Base-by-base conservation (phyloP, 1,140 invertebrate genomes). In the Orius insidiosus region DNA sequence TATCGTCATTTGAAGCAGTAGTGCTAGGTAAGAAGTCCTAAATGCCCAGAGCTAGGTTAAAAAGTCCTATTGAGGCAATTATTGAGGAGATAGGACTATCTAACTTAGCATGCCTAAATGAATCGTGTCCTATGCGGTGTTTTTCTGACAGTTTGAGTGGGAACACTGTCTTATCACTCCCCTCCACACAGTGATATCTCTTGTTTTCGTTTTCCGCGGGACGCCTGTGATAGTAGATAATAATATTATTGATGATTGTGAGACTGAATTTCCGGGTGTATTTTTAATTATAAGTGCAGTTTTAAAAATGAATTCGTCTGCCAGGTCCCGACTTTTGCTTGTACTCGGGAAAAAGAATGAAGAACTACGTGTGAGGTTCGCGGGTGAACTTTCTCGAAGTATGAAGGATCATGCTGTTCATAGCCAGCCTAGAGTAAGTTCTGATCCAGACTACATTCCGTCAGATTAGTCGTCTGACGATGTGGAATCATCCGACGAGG, bases 291-390 rank as follows among this genome's bases (percentile, higher is more conserved):
- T 7, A 10, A 14, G 36, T 7, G 11, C 6, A 11, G 13, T 11
- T 38, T 13, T 5, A 11, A 13, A 5, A 5, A 10, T 11, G 32
- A 38, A n/a, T n/a, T n/a, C n/a, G n/a, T n/a, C 5, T 6, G 36
- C 6, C 15, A 6, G 11, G 36, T 38, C 36, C 10, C 5, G 10
- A 7, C 15, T 38, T 11, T 14, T 38, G 6, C 10, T 38, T 10
- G 36, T 14, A 11, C 36, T 38, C 15, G 36, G 36, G 11, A 10
- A 13, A 38, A 38, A 38, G 11, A 38, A 38, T 38, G 36, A 38
- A 38, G 10, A 38, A 14, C 36, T 38, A 5, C 36, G 36, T 11
- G 5, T 38, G 10, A 38, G 15, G 13, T 38, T 38, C 15, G n/a
- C n/a, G n/a, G n/a, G n/a, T n/a, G n/a, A n/a, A n/a, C n/a, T n/a